A percentile compares a stretch with the other conserved stretches of the same genome.
phyloP scores from a whole-genome alignment of 2,113 vertebrate genomes.

The Aldabrachelys gigantea region DNA sequence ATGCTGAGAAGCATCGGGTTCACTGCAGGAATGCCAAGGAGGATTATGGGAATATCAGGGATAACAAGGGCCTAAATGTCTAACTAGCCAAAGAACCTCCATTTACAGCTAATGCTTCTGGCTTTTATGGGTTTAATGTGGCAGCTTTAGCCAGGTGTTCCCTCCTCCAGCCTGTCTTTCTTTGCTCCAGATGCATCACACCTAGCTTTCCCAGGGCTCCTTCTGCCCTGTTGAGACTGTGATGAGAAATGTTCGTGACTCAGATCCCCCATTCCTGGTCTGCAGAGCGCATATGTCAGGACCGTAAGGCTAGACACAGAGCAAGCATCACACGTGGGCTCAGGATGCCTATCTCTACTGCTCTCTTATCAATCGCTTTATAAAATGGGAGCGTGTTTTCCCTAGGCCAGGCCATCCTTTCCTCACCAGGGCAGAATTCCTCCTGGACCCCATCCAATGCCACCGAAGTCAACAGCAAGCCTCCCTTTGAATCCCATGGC shows the following conservation, averaged over 20 bases:
- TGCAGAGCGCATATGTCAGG: too few species aligned
- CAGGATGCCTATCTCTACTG: background rate
- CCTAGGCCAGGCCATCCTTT: background rate
- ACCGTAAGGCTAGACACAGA: too few species aligned
- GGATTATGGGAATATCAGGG: background rate
- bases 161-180: background rate
- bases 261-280: too few species aligned
- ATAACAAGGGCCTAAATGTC: fast-evolving
- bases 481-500: background rate
- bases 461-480: too few species aligned
- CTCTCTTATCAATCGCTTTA: background rate
- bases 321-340: background rate
- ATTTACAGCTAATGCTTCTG: fast-evolving
- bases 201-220: background rate
- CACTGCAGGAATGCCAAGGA: background rate
- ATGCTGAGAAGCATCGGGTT: fast-evolving
- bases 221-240: background rate
- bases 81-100: fast-evolving
- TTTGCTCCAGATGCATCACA: background rate
- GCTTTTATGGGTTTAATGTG: fast-evolving
- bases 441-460: background rate
- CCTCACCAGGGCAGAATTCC: background rate
- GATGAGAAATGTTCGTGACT: too few species aligned
- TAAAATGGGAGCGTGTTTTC: background rate
- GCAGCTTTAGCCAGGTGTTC: fast-evolving